These are phyloP conservation scores for Aegotheles bennettii DNA, from an alignment of 2,113 vertebrate species.

Conservation along the genomic window DNA sequence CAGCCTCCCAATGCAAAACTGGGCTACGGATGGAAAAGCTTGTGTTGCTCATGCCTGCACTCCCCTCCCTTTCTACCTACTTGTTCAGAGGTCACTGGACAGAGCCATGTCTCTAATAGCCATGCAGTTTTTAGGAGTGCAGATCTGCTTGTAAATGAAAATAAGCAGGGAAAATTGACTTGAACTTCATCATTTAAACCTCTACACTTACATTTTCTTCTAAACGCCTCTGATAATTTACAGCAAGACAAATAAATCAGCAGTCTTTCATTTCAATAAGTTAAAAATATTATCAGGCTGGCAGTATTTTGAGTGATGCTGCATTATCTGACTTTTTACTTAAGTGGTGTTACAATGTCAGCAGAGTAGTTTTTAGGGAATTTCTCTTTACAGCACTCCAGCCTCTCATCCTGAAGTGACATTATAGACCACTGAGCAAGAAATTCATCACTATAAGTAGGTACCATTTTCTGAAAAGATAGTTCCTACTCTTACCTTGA, in stretches of 20 bases:
- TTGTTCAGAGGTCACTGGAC: not conserved
- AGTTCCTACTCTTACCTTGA: conserved; percentile 8
- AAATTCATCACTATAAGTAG: conserved; percentile 46
- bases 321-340: conserved; percentile 15
- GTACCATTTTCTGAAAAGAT: conserved; percentile 10
- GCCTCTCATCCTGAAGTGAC: conserved; percentile 26
- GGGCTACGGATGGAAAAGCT: not conserved
- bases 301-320: not conserved
- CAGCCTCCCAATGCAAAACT: not conserved
- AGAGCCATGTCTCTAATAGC: not conserved
- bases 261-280: not conserved
- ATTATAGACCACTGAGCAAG: conserved; percentile 26
- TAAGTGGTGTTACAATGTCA: conserved; percentile 45
- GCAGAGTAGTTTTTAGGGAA: conserved; percentile 10
- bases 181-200: not conserved
- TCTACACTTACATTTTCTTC: not conserved
- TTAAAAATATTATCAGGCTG: not conserved
- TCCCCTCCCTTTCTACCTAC: not conserved
- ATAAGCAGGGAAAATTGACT: not conserved
- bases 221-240: not conserved
- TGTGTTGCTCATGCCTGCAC: not conserved
- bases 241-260: not conserved
- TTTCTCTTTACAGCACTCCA: conserved; percentile 23
- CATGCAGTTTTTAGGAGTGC: not conserved
- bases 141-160: not conserved